phyloP scores from a whole-genome alignment of 2,797 vertebrate species.

The Enteromius treurensis region DNA sequence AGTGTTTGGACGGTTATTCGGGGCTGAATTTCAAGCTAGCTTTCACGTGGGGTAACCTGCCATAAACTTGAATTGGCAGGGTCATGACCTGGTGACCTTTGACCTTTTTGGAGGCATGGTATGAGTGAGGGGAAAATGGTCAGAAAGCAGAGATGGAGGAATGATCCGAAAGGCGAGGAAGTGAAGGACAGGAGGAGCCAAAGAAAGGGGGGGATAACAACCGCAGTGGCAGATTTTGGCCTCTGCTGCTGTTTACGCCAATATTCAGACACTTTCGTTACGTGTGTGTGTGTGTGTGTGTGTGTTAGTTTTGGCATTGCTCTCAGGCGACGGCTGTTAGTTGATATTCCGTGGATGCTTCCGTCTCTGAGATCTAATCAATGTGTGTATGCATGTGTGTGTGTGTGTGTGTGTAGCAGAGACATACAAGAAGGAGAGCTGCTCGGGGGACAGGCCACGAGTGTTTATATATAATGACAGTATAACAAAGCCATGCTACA shows the following conservation, averaged over 20 bases:
- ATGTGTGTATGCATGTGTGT: constrained; percentile 72
- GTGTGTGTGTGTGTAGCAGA: constrained; percentile 67
- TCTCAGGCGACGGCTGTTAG: constrained; percentile 81
- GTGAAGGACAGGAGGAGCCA: constrained; percentile 23
- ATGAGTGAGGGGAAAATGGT: constrained; percentile 10
- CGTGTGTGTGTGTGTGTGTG: constrained; percentile 37
- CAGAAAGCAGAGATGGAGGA: constrained; percentile 6
- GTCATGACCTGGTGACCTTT: constrained; percentile 69
- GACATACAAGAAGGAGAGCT: constrained; percentile 57
- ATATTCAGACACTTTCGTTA: constrained; percentile 27
- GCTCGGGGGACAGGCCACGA: constrained; percentile 72
- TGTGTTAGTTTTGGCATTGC: constrained; percentile 73
- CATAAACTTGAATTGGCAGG: constrained; percentile 64
- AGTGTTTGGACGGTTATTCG: background rate
- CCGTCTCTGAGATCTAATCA: constrained; percentile 85
- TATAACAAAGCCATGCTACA: constrained; percentile 83
- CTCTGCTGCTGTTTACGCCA: constrained; percentile 39
- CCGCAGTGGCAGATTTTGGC: constrained; percentile 33
- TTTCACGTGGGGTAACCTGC: constrained; percentile 43
- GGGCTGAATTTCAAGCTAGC: constrained; percentile 14
- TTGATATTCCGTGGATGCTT: constrained; percentile 85
- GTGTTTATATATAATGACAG: constrained; percentile 85
- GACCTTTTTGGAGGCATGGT: constrained; percentile 64
- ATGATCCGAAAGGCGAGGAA: constrained; percentile 9
- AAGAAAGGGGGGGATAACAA: constrained; percentile 28